Conservation (phyloP, 2,797 vertebrate genomes). For the Sebastes nivosus region DNA sequence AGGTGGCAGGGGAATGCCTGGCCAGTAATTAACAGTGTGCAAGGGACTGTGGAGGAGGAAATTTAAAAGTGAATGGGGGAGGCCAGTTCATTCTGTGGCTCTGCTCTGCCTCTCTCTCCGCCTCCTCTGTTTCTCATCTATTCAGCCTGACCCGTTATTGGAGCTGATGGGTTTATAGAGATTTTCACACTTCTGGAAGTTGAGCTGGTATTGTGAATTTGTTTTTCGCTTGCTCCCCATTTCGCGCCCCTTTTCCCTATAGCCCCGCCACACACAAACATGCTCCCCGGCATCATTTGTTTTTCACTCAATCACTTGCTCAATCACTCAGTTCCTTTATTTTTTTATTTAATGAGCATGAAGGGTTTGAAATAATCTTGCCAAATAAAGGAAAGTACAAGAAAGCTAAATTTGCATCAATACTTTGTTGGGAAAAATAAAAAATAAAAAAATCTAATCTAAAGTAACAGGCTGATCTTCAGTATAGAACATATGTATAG, state of each 20-base stretch:
- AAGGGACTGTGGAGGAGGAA: constrained; percentile 93
- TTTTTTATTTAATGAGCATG: background rate
- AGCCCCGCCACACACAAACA: constrained; percentile 66
- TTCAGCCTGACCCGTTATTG: constrained; percentile 92
- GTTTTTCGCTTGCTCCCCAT: constrained; percentile 68
- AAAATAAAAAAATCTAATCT: background rate
- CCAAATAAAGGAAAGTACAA: background rate
- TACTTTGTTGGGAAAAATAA: background rate
- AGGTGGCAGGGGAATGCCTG: constrained; percentile 91
- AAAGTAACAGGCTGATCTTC: background rate
- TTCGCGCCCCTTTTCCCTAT: constrained; percentile 53
- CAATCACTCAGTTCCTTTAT: constrained; percentile 6
- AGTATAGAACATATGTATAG: background rate
- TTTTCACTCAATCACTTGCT: constrained; percentile 18
- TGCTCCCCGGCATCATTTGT: constrained; percentile 20
- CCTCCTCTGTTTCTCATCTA: constrained; percentile 87
- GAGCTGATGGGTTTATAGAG: constrained; percentile 98
- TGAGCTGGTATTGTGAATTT: constrained; percentile 82
- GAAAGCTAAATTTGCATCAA: background rate
- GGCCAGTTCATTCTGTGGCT: constrained; percentile 91
- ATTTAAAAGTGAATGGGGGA: constrained; percentile 98
- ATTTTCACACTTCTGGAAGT: constrained; percentile 95
- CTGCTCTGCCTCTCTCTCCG: constrained; percentile 76
- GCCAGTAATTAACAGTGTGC: constrained; percentile 96
- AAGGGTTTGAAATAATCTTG: background rate